Base-by-base conservation (phyloP, 1,140 invertebrate species). In the Drosophila truncata region DNA sequence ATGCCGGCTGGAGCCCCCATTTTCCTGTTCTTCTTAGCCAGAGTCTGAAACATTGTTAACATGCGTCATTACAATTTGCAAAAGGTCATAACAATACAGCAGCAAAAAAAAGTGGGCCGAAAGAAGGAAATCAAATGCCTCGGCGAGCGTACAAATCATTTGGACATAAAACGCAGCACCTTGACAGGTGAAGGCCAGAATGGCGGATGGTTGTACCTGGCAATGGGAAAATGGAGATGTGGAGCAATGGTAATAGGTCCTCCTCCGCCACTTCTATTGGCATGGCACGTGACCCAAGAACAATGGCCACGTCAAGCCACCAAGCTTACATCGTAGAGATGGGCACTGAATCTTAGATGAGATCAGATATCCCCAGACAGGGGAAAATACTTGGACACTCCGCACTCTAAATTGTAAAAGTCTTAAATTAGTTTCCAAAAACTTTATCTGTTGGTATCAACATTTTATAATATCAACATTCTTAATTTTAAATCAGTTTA, bases 61-160 rank as follows among this genome's bases (percentile, higher is more conserved):
- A 91, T 91, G 82, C 90, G 85, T 91, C 90, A 91, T 91, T 91
- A 91, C 90, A 86, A 86, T 91, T 90, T 91, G 85, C 82, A 87
- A 88, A 91, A 78, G 73, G 78, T 67, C 82, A 86, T 75, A 69
- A 77, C 65, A 72, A 78, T 78, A 59, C 27, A n/a, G 55, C 57
- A 33, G 29, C 44, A 57, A 78, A 78, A 78, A 78, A 78, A 78
- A 54, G 66, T 58, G 35, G 25, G 27, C 65, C 37, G 37, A 57
- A 55, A 37, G 61, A 82, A 73, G 57, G 61, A 84, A 88, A 90
- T 88, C 85, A 90, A 88, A 81, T 81, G 85, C 52, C 76, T 79
- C 52, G 63, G 63, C 82, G 65, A 81, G 66, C 66, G 82, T 81
- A 88, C 85, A 88, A 90, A 88, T 88, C 85, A 85, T 79, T 85